These are phyloP conservation scores for Isurus oxyrinchus DNA, from an alignment of 2,113 vertebrate species.

Conservation along the genomic window DNA sequence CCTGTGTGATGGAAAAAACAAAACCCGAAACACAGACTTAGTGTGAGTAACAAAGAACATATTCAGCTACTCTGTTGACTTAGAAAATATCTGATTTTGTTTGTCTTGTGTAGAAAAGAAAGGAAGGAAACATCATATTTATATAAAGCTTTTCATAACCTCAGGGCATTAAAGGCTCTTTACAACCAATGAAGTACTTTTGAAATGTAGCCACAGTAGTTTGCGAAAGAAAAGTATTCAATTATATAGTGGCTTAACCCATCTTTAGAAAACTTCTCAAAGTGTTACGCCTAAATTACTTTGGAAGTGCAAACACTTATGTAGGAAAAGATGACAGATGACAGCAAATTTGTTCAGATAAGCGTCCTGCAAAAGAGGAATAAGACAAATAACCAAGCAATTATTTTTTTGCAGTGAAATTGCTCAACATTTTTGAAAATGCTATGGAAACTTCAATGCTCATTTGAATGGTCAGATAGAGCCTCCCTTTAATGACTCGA, in stretches of 20 bases:
- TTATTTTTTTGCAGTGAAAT: neutral
- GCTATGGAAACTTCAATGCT: neutral
- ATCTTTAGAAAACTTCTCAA: neutral
- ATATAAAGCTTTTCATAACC: neutral
- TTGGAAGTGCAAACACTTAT: neutral
- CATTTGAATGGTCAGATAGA: neutral
- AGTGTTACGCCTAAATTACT: neutral
- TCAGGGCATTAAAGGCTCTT: neutral
- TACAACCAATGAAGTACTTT: neutral
- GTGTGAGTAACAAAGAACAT: neutral
- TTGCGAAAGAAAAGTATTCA: neutral
- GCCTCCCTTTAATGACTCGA: neutral
- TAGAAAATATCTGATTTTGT: neutral
- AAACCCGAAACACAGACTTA: neutral
- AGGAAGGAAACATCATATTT: neutral
- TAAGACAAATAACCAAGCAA: neutral
- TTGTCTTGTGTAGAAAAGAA: neutral
- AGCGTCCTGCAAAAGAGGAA: neutral
- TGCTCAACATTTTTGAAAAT: neutral
- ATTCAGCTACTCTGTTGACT: neutral
- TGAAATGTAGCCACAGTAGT: neutral
- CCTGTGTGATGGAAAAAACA: constrained; percentile 54
- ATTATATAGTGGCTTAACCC: neutral
- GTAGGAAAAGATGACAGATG: neutral
- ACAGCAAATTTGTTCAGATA: neutral